These are phyloP conservation scores for Pollenia angustigena DNA, from an alignment of 2,888 invertebrate genomes.

Conservation along the genomic window DNA sequence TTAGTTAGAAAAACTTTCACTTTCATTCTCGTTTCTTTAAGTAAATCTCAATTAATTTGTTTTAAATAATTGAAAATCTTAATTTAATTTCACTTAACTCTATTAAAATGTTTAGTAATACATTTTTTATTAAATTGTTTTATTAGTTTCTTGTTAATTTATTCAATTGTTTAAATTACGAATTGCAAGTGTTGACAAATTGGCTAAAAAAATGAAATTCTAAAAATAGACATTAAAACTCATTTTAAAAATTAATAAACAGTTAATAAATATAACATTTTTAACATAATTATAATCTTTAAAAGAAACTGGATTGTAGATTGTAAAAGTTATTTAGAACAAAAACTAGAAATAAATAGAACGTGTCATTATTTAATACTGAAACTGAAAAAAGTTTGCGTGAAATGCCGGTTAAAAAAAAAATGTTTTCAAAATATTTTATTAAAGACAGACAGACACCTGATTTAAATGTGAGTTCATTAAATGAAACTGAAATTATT, in stretches of 20 bases:
- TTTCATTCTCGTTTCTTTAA: too few relatives aligned
- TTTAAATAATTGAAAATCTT: background rate
- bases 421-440: background rate
- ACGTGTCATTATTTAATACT: background rate
- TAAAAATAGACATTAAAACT: slow-evolving; percentile 4
- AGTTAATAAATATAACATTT: background rate
- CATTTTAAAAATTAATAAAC: slow-evolving; percentile 1
- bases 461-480: background rate
- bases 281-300: too few relatives aligned
- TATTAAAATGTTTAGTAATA: background rate
- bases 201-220: background rate
- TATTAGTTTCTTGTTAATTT: background rate
- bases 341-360: slow-evolving; percentile 17
- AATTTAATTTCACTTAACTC: background rate
- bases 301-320: background rate
- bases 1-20: too few relatives aligned
- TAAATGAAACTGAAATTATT: background rate
- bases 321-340: background rate
- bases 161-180: background rate
- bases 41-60: background rate
- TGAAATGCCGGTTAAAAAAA: background rate
- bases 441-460: background rate
- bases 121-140: slow-evolving; percentile 12
- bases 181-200: background rate
- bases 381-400: background rate